Evolutionary conservation across 2,888 invertebrate species (phyloP), one percentile per base, ranked within the genome.

Genomic region (Cinara cedri): DNA sequence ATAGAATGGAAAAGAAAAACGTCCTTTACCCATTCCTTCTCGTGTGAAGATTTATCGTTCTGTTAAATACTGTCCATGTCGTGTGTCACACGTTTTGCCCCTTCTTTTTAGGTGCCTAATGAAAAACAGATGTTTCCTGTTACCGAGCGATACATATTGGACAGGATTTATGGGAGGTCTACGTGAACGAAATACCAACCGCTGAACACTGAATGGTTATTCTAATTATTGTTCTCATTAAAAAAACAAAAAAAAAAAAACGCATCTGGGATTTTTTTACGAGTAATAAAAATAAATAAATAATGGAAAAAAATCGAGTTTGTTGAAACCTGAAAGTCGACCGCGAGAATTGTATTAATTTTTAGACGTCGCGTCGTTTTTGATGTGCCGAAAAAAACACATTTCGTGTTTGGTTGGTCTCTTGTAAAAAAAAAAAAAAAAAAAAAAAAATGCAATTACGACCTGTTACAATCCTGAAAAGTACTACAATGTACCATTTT

Each of bases 41-140:
- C 55, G 55, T 14, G 19, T 16, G 42, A 68, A 78, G 76, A 78
- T 78, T 78, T 78, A 78, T 78, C 68, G 68, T 68, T 24, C 49
- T n/a, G 66, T 66, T 76, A 68, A 76, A 76, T 46, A 76, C 66
- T 66, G 76, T 78, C 68, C 76, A 60, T 34, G 34, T 60, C 55
- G 54, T 24, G 19, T 16, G 49, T 76, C 57, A 46, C 76, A 24
- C 60, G 57, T 78, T 68, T 60, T 44, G 2, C 55, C 10, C 16
- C 55, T 42, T 11, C 19, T 16, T 66, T 19, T 42, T 42, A 54
- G 34, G 14, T n/a, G n/a, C n/a, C n/a, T 78, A 78, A 78, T 60
- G 78, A 78, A 78, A 70, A 78, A 78, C 78, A 78, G 66, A 78
- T 78, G 78, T 78, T 78, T 78, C 68, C 65, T 49, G 57, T 68